Base-by-base conservation (phyloP, 2,797 vertebrate genomes). In the Cheirogaleus major region DNA sequence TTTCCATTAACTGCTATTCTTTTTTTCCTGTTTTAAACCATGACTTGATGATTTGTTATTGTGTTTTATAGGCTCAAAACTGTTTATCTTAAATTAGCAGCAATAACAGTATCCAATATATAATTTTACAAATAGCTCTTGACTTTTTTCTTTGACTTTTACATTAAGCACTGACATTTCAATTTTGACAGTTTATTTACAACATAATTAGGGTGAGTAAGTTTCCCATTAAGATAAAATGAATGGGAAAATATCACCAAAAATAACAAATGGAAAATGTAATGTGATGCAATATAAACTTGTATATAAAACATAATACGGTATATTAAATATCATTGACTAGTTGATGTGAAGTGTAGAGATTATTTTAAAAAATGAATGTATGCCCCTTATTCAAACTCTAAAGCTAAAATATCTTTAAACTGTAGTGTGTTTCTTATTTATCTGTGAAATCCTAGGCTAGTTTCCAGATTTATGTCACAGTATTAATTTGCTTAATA, bases 161-260 rank as follows among this genome's bases (percentile, higher is more conserved):
- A 81, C 3, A 59, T 78, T 92, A 89, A 80, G 2, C 38, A 72
- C 2, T 79, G 57, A n/a, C 32, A 93, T 72, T 91, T 93, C 27
- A 88, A 18, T 91, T 91, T 94, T 93, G 55, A 88, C 67, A 89
- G 9, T 78, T 93, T 79, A 41, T 69, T 88, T 80, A 52, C 20
- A 25, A 89, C 27, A 41, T 70, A 69, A 85, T 86, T 92, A 95
- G 50, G 20, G 48, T 80, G 35, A 61, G 22, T 65, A 23, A 25
- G 55, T 70, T 70, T 63, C 23, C 12, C 45, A 72, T 85, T 72
- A 86, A 75, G 1, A 89, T 55, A 79, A 89, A 95, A 43, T 78
- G n/a, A 92, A 92, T 20, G 86, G 35, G 82, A 95, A 91, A 55
- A 63, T 63, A 43, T 95, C 79, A 18, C 22, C 32, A 85, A 25